Conservation (phyloP, 2,797 vertebrate genomes). For the Argentina silus region DNA sequence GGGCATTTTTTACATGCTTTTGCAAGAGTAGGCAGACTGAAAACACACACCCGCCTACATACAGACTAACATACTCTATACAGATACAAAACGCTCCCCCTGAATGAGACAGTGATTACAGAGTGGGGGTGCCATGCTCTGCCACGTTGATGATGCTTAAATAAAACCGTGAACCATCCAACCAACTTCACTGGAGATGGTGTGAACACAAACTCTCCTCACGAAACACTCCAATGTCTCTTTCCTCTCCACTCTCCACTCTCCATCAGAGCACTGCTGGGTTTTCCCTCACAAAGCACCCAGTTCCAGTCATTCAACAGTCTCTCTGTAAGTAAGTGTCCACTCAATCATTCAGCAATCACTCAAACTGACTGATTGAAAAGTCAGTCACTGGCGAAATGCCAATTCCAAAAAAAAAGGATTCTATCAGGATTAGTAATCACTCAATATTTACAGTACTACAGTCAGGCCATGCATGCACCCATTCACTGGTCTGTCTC, state of each 20-base stretch:
- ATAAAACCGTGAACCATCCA: neutral
- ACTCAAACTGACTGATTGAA: constrained; percentile 4
- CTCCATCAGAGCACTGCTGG: neutral
- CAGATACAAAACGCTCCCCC: too few relatives aligned
- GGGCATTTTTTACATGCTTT: neutral
- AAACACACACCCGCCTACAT: neutral
- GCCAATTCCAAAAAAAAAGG: too few relatives aligned
- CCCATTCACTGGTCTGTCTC: neutral
- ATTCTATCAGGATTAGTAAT: too few relatives aligned
- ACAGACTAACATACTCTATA: too few relatives aligned
- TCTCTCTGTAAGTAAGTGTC: constrained; percentile 29
- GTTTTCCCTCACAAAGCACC: neutral
- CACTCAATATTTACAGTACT: too few relatives aligned
- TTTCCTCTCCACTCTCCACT: constrained; percentile 22
- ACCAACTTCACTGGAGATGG: neutral
- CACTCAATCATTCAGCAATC: constrained; percentile 5
- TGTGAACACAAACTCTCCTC: neutral
- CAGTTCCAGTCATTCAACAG: neutral
- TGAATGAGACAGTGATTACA: neutral
- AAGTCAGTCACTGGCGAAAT: constrained; percentile 16
- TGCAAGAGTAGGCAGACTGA: neutral
- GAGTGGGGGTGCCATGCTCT: neutral
- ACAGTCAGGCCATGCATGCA: neutral
- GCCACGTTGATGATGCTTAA: neutral
- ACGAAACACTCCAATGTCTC: constrained; percentile 26